Evolutionary conservation across 2,797 vertebrate species (phyloP), one percentile per base, ranked within the genome.

Genomic region (Spheniscus humboldti): DNA sequence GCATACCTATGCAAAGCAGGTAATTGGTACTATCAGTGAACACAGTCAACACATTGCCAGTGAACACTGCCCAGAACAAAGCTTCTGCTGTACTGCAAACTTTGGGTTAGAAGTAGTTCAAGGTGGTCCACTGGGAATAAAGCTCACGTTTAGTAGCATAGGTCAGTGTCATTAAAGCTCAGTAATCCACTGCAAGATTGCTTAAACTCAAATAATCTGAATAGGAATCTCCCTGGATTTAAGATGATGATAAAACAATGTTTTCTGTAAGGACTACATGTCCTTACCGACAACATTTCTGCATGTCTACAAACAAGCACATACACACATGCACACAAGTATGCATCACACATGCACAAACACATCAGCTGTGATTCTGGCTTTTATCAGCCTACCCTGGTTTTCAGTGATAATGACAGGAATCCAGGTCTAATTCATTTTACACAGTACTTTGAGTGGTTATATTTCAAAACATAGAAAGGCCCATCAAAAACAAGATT

Each of bases 31-130:
- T 55, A 11, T 48, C 67, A 85, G 60, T 43, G 93, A 95, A 68
- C 45, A 88, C 77, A 86, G 24, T 45, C 64, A 83, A 33, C 18
- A 60, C 13, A 22, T 33, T 45, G 57, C 9, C 45, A 41, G 31
- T 33, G 24, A 88, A 93, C 84, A 60, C 55, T 73, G 52, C 59
- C 64, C 48, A 92, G 63, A 96, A 80, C 56, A 95, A 94, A 85
- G 57, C 87, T 91, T 59, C 56, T 41, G 37, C 68, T 63, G 19
- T 64, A 75, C 60, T 79, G 66, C 60, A 62, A 27, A 92, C 41
- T 94, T 93, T 48, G 72, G 22, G 11, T 41, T 94, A 80, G 41
- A 96, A 91, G 22, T 25, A 96, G 86, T 72, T 94, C 56, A 90
- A 80, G 35, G 64, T 45, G 66, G 69, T 53, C 73, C 31, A 56